phyloP scores from a whole-genome alignment of 2,797 vertebrate genomes.

The Alauda arvensis region DNA sequence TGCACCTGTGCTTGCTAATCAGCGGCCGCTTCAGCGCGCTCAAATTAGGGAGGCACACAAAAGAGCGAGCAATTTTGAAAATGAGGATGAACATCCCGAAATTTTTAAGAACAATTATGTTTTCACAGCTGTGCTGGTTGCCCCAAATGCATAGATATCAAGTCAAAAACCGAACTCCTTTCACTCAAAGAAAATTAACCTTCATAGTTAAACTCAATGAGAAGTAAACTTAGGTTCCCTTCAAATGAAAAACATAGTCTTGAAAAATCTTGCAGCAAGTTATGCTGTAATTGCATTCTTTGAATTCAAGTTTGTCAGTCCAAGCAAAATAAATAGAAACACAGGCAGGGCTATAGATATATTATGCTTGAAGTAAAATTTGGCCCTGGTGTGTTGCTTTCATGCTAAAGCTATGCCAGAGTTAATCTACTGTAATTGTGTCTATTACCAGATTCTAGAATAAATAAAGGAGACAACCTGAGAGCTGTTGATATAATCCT shows the following conservation, averaged over 20 bases:
- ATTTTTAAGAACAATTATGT: slow-evolving; percentile 32
- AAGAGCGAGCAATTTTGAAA: slow-evolving; percentile 29
- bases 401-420: not conserved
- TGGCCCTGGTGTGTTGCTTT: slow-evolving; percentile 7
- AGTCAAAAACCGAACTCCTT: slow-evolving; percentile 5
- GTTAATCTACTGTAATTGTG: slow-evolving; percentile 30
- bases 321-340: slow-evolving; percentile 38
- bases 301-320: slow-evolving; percentile 23
- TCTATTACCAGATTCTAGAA: not conserved
- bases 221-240: slow-evolving; percentile 9
- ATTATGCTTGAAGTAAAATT: slow-evolving; percentile 22
- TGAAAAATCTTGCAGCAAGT: not conserved
- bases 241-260: not conserved
- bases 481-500: slow-evolving; percentile 35
- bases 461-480: slow-evolving; percentile 23
- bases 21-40: slow-evolving; percentile 29
- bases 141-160: slow-evolving; percentile 49
- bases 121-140: slow-evolving; percentile 45
- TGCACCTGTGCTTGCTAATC: slow-evolving; percentile 53
- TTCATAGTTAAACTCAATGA: not conserved
- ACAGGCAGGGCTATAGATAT: not conserved
- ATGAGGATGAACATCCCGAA: slow-evolving; percentile 34
- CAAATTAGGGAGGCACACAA: slow-evolving; percentile 28
- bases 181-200: slow-evolving; percentile 33
- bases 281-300: slow-evolving; percentile 5